Evolutionary conservation across 2,797 vertebrate genomes (phyloP), one percentile per base, ranked within the genome.

Genomic region (Percopsis omiscomaycus): DNA sequence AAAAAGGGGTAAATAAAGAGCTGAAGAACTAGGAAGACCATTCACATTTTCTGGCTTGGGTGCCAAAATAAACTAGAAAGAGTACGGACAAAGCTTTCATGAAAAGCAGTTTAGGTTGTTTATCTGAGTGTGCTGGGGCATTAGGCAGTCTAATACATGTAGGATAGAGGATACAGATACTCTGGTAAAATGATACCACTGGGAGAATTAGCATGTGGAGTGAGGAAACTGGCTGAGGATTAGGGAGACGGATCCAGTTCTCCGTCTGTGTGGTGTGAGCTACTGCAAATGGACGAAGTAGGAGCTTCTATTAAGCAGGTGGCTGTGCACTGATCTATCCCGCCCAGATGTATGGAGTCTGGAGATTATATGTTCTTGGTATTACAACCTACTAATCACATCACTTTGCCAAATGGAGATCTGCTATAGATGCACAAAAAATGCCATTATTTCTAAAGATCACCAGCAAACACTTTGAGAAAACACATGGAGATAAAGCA

Each of bases 301-400:
- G 50, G 63, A 78, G 74, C 67, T 61, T 68, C 61, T 15, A 46
- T 71, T 70, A 76, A 88, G 75, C 86, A 84, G 77, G 80, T 78
- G 79, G 79, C 69, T 55, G 64, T 66, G 67, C 37, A 4, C 78
- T 85, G 81, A 88, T 87, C 83, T 87, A 83, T 78, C 66, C 68
- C 75, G 72, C 79, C 78, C 81, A 86, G 77, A 89, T 86, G 81
- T 86, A 85, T 81, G 66, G 74, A 74, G 84, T 75, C 63, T 75
- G 69, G 61, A 82, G 88, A 91, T 91, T 89, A 91, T 75, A 57
- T 79, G 54, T 14, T 46, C 51, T 27, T 79, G 66, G 65, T 69
- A 74, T 89, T 89, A 88, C 54, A 77, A 77, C 86, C 70, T 82
- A 84, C 75, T 87, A 81, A 90, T 89, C 77, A 62, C 79, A 80